phyloP scores from a whole-genome alignment of 2,888 invertebrate genomes.

The Tenthredo scrophulariae region DNA sequence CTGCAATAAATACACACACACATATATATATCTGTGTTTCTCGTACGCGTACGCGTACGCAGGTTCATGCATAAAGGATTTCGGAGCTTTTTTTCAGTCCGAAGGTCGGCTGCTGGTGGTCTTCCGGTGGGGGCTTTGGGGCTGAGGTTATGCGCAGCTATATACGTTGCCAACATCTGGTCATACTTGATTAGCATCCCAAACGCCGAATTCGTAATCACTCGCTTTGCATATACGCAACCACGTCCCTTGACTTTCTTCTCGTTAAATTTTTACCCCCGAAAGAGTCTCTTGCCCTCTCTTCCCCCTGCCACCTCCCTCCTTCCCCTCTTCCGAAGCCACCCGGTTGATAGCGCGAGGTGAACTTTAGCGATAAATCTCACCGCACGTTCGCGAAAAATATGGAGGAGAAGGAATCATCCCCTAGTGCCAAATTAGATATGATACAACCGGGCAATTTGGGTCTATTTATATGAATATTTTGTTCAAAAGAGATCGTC shows the following conservation, averaged over 20 bases:
- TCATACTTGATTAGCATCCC: slow-evolving; percentile 64
- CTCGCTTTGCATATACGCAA: slow-evolving; percentile 61
- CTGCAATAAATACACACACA: background rate
- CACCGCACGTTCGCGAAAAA: slow-evolving; percentile 22
- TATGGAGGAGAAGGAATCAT: slow-evolving; percentile 26
- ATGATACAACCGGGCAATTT: slow-evolving; percentile 18
- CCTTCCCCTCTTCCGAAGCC: background rate
- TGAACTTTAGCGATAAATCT: slow-evolving; percentile 48
- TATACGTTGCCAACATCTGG: slow-evolving; percentile 61
- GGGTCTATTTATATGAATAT: background rate
- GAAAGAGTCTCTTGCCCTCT: background rate
- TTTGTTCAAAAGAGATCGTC: background rate
- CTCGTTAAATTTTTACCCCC: slow-evolving; percentile 50
- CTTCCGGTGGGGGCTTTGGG: slow-evolving; percentile 37
- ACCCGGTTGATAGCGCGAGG: slow-evolving; percentile 1
- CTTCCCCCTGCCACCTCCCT: background rate
- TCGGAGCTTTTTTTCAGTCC: slow-evolving; percentile 44
- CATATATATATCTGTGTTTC: background rate
- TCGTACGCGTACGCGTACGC: slow-evolving; percentile 36
- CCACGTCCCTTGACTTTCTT: slow-evolving; percentile 47
- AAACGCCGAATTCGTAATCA: slow-evolving; percentile 61
- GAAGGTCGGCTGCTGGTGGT: slow-evolving; percentile 47
- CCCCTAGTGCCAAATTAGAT: slow-evolving; percentile 28
- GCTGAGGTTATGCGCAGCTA: slow-evolving; percentile 38
- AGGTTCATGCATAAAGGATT: slow-evolving; percentile 53